Percentiles rank a stretch among this genome's conserved stretches.
These are phyloP conservation scores for Apogon talboti DNA, from an alignment of 2,797 vertebrate genomes.

Conservation along the genomic window DNA sequence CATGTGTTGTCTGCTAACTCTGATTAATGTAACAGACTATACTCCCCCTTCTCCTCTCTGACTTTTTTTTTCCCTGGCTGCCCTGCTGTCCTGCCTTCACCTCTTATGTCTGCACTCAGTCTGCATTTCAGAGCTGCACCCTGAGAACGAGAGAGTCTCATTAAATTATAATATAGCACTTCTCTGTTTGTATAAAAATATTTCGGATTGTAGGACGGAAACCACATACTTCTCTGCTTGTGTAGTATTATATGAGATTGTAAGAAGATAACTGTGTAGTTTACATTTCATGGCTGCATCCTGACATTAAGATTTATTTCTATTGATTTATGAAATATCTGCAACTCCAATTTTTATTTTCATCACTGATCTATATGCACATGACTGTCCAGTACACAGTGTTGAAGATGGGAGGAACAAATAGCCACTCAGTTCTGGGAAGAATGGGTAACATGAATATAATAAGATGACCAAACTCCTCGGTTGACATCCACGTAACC, in stretches of 20 bases:
- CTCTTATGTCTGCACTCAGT: conserved; percentile 51
- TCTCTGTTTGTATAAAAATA: conserved; percentile 9
- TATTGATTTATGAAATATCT: not conserved
- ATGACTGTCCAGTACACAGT: not conserved
- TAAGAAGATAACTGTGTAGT: not conserved
- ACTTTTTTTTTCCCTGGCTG: conserved; percentile 35
- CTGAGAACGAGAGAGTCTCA: conserved; percentile 16
- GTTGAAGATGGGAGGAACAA: not conserved
- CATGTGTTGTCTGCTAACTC: conserved; percentile 80
- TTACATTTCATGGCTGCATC: not conserved
- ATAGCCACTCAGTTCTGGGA: not conserved
- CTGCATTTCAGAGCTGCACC: conserved; percentile 27
- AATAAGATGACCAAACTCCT: not conserved
- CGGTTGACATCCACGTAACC: conserved; percentile 1
- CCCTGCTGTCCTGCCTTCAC: conserved; percentile 66
- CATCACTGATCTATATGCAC: too few species aligned
- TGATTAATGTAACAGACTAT: conserved; percentile 76
- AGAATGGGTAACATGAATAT: not conserved
- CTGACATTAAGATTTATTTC: not conserved
- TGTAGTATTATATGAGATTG: not conserved
- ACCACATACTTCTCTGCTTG: conserved; percentile 12
- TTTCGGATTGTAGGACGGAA: not conserved
- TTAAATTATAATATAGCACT: conserved; percentile 25
- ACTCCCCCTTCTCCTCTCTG: conserved; percentile 43
- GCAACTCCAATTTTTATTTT: too few species aligned